A percentile compares a stretch with the other conserved stretches of the same genome.
Conservation (phyloP, 2,797 vertebrate species). For the Pipistrellus kuhlii region DNA sequence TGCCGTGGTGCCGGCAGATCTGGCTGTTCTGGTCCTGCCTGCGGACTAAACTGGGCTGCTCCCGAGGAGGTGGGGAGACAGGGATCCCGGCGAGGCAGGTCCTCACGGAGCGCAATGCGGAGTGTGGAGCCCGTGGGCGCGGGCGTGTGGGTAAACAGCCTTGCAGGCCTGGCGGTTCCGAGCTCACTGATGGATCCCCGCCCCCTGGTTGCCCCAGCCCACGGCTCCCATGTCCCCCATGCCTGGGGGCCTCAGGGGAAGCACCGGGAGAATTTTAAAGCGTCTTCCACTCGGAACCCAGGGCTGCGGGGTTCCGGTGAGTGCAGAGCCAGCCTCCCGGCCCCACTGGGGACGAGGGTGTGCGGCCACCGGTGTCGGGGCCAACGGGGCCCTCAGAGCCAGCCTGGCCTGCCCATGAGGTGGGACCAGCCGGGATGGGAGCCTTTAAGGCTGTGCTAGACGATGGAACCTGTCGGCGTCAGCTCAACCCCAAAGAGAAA, state of each 20-base stretch:
- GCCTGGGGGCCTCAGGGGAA: not conserved
- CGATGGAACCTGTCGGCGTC: constrained; percentile 82
- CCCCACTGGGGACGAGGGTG: not conserved
- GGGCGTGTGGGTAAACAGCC: not conserved
- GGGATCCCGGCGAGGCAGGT: not conserved
- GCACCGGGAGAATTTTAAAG: not conserved
- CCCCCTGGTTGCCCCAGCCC: not conserved
- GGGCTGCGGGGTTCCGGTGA: constrained; percentile 24
- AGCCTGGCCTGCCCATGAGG: constrained; percentile 41
- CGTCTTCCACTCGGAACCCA: constrained; percentile 56
- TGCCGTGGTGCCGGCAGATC: not conserved
- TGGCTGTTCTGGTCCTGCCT: not conserved
- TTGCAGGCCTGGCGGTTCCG: not conserved
- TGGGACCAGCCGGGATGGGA: constrained; percentile 77
- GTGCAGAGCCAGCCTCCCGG: not conserved
- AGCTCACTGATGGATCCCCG: not conserved
- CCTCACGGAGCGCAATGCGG: not conserved
- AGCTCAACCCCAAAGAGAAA: constrained; percentile 69
- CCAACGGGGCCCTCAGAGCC: not conserved
- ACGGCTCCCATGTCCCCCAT: not conserved
- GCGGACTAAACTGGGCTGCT: no score
- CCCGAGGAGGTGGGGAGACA: not conserved
- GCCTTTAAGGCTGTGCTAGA: constrained; percentile 76
- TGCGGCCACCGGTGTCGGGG: not conserved
- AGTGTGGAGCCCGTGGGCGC: not conserved